Base-by-base conservation (phyloP, 2,888 invertebrate genomes). In the Beris chalybata region DNA sequence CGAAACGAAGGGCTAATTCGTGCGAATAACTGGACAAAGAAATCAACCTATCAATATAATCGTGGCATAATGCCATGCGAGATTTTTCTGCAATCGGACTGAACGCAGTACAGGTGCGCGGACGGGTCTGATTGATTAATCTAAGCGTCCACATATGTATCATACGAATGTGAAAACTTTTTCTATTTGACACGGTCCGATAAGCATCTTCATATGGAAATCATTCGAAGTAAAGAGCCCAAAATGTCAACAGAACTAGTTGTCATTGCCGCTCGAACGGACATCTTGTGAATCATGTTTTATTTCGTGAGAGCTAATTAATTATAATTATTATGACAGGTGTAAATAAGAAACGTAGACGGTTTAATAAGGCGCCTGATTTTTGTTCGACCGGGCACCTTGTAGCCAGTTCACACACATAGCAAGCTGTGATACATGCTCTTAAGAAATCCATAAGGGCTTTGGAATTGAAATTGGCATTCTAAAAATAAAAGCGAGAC, bases 321-420 rank as follows among this genome's bases (percentile, higher is more conserved):
- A 61, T 61, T 61, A 61, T 52, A 50, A 32, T 61, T 61, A 61
- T 61, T 61, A 61, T 61, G 61, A 61, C 61, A 61, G 61, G 61
- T 61, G 61, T 59, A 61, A 61, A 61, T 61, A 61, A 61, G 50
- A 38, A 52, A 52, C 38, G 61, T 61, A 44, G 61, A 52, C 43
- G 50, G 50, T 52, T 61, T 47, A 59, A 47, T 59, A 61, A 61
- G 61, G 61, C 61, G 61, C 61, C 61, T 50, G 30, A 38, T 22
- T 50, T 50, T 61, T 22, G 32, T 9, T 38, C 38, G 38, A n/a
- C 3, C 1, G 38, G 1, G 38, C 38, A 22, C 22, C 22, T 22
- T 22, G 22, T 22, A 22, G 1, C 22, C 22, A 22, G 22, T 22
- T 22, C 22, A 22, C 22, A 22, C 22, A 22, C 22, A 22, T 22